phyloP scores from a whole-genome alignment of 2,888 invertebrate species.

The Leucoma salicis region DNA sequence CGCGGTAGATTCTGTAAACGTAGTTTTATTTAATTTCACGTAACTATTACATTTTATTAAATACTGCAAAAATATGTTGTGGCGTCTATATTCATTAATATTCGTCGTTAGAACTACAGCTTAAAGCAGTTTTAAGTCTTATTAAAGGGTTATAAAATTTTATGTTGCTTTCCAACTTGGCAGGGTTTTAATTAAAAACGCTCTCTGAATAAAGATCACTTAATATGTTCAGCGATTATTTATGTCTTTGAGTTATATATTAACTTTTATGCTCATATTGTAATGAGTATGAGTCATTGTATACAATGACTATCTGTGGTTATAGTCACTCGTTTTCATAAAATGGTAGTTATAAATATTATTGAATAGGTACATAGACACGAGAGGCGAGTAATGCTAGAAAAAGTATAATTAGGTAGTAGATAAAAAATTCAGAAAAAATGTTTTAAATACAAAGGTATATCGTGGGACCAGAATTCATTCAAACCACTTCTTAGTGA shows the following conservation, averaged over 20 bases:
- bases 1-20: too few species aligned
- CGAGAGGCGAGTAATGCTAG: too few species aligned
- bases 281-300: neutral
- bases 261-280: conserved; percentile 10
- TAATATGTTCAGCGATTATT: conserved; percentile 56
- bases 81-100: conserved; percentile 73
- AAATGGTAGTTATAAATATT: neutral
- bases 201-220: conserved; percentile 72
- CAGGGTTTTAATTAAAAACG: conserved; percentile 77
- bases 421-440: too few species aligned
- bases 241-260: conserved; percentile 39
- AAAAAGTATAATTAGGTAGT: too few species aligned
- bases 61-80: conserved; percentile 56
- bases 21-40: too few species aligned
- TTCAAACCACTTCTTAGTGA: too few species aligned
- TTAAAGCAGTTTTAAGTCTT: conserved; percentile 73
- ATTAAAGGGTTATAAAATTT: conserved; percentile 81
- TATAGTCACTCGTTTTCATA: neutral
- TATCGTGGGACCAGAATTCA: too few species aligned
- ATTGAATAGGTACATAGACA: too few species aligned
- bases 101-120: conserved; percentile 65
- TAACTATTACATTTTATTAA: conserved; percentile 32
- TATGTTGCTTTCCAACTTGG: conserved; percentile 64
- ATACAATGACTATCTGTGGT: too few species aligned
- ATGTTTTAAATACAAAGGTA: too few species aligned